Evolutionary conservation across 1,140 invertebrate species (phyloP), one percentile per base, ranked within the genome.

Genomic region (Tetraneura akinire): DNA sequence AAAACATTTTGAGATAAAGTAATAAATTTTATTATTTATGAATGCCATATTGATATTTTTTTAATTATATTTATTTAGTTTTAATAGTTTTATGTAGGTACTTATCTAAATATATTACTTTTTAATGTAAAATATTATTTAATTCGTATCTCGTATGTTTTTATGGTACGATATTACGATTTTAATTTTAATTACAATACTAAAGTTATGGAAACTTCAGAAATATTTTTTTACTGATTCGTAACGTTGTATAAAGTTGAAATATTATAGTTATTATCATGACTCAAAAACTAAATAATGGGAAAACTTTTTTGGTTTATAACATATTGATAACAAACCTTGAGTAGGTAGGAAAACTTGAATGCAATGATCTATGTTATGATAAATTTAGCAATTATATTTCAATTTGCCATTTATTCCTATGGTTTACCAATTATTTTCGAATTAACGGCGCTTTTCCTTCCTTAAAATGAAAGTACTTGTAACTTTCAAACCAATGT

Each of bases 381-480:
- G 29, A 76, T 76, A 76, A 55, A 62, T 78, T 47, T n/a, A 23
- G 55, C 21, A 47, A 78, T 78, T 78, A 78, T 78, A 78, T 60
- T 78, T 78, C 74, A 57, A 78, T 78, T 60, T 26, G 29, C 13
- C 42, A 26, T 76, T 76, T 60, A 4, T 8, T 37, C 32, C 32
- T 60, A 23, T 60, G 32, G 32, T 47, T 29, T 26, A 8, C 21
- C 29, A 78, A 57, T 78, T 29, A 62, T 78, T 45, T 60, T 60
- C 37, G n/a, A 47, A 21, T 78, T 47, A 78, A 78, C 53, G 55
- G 21, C 14, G 74, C 2, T 21, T 74, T 42, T 74, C 26, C 49
- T 57, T 53, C n/a, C 29, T 57, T 9, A n/a, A 14, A 55, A 42
- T 21, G n/a, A 55, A 74, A 74, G 18, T 45, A 78, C 23, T 60